These are phyloP conservation scores for Corythoichthys haematopterus DNA, from an alignment of 2,113 vertebrate genomes.

Conservation along the genomic window DNA sequence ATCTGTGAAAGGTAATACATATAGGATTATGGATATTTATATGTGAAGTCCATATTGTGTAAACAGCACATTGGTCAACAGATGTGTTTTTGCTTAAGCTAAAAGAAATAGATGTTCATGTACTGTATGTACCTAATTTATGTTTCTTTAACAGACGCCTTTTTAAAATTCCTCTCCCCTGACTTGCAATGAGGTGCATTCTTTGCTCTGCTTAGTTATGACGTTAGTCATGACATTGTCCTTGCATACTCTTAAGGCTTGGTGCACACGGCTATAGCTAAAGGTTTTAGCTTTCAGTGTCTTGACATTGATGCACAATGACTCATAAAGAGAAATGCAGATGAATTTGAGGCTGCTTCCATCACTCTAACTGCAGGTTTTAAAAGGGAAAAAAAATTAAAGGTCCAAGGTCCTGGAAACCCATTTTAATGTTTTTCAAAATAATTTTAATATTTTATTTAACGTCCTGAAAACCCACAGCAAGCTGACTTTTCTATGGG, in stretches of 20 bases:
- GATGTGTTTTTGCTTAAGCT: background rate
- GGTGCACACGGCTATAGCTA: constrained; percentile 19
- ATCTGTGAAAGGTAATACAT: background rate
- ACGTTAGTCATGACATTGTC: constrained; percentile 56
- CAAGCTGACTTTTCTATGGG: too few species aligned
- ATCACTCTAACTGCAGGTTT: constrained; percentile 54
- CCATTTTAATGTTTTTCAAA: background rate
- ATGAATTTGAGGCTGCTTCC: constrained; percentile 34
- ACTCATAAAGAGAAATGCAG: constrained; percentile 42
- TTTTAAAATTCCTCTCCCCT: constrained; percentile 36
- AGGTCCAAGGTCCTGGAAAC: background rate
- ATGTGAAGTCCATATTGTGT: background rate
- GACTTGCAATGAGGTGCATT: constrained; percentile 44
- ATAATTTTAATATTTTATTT: too few species aligned
- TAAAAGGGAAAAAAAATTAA: constrained; percentile 30
- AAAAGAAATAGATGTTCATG: constrained; percentile 12
- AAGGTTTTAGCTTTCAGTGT: constrained; percentile 43
- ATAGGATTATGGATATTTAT: background rate
- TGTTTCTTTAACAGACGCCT: constrained; percentile 46
- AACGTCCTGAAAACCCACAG: too few species aligned
- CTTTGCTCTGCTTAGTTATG: constrained; percentile 35
- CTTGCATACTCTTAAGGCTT: constrained; percentile 41
- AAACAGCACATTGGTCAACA: background rate
- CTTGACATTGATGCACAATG: constrained; percentile 39
- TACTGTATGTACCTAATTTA: constrained; percentile 50